These are phyloP conservation scores for Ormia ochracea DNA, from an alignment of 2,888 invertebrate species.

Conservation along the genomic window DNA sequence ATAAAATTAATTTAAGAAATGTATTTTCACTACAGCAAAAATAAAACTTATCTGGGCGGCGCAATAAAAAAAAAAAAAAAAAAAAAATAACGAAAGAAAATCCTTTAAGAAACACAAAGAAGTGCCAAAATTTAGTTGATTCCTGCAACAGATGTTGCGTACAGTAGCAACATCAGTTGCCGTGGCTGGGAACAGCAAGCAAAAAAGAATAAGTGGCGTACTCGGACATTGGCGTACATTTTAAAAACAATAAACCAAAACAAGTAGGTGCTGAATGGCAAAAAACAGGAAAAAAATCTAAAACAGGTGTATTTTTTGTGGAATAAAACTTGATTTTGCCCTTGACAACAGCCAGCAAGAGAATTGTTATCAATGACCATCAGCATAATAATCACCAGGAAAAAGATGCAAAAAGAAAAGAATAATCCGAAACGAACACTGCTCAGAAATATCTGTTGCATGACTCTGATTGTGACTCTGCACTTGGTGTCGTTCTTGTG, in stretches of 20 bases:
- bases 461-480: neutral
- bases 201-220: neutral
- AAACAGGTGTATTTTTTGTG: conserved; percentile 40
- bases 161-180: neutral
- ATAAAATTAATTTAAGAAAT: neutral
- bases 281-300: conserved; percentile 1
- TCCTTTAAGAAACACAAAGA: neutral
- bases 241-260: conserved; percentile 22
- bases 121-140: conserved; percentile 2
- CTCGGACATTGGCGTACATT: neutral
- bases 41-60: neutral
- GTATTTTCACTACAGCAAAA: neutral
- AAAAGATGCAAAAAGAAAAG: no score
- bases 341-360: conserved; percentile 36
- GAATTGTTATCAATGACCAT: neutral
- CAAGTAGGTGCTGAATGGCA: neutral
- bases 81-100: no score
- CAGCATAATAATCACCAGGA: neutral
- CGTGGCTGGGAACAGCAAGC: neutral
- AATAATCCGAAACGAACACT: neutral
- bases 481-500: neutral
- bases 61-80: no score
- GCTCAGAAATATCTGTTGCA: neutral
- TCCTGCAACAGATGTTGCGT: conserved; percentile 46
- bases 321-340: conserved; percentile 48